Evolutionary conservation across 2,888 invertebrate genomes (phyloP).

Genomic region (Chymomyza procnemis): DNA sequence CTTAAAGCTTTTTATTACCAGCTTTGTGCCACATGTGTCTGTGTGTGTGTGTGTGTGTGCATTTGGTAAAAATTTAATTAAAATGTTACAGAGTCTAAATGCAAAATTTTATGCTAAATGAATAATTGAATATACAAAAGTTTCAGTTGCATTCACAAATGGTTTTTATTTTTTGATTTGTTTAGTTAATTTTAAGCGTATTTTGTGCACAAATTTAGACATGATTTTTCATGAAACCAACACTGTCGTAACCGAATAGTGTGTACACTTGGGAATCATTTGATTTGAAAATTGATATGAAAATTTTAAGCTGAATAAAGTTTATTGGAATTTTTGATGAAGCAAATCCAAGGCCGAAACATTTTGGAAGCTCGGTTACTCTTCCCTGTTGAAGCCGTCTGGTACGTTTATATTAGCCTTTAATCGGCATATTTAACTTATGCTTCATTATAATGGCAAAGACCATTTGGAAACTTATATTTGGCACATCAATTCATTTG

Average conservation of each 20-base stretch:
- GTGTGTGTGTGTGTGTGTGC: constrained; percentile 15
- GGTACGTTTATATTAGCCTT: too few species aligned
- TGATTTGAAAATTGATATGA: neutral
- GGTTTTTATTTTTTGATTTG: neutral
- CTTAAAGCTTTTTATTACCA: constrained; percentile 34
- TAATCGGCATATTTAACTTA: too few species aligned
- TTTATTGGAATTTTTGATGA: too few species aligned
- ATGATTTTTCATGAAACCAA: neutral
- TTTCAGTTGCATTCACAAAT: constrained; percentile 29
- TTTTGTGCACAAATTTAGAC: neutral
- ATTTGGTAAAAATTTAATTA: constrained; percentile 61
- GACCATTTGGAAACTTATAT: too few species aligned
- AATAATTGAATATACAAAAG: constrained; percentile 57
- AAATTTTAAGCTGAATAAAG: neutral
- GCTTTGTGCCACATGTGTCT: neutral
- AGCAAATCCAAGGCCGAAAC: too few species aligned
- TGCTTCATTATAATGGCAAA: too few species aligned
- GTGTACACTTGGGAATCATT: neutral
- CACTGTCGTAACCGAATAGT: neutral
- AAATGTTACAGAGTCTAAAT: constrained; percentile 57
- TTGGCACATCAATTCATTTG: too few species aligned
- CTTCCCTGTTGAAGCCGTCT: too few species aligned
- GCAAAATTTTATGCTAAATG: constrained; percentile 58
- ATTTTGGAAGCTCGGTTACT: too few species aligned
- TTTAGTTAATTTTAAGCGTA: neutral